These are phyloP conservation scores for Garrulus glandarius DNA, from an alignment of 2,797 vertebrate species.

Conservation along the genomic window DNA sequence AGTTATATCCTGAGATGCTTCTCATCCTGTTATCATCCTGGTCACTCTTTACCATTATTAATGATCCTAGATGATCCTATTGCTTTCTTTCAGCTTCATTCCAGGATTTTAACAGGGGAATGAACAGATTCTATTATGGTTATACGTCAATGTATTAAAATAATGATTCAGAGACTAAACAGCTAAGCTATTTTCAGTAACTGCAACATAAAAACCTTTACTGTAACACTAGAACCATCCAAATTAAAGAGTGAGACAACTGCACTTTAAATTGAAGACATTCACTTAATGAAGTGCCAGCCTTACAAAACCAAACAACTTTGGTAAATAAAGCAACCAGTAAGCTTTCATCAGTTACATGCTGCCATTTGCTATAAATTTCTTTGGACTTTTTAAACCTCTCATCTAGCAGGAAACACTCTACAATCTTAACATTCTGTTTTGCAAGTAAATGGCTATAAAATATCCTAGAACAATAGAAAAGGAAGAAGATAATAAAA, in stretches of 20 bases:
- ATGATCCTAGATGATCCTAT: background rate
- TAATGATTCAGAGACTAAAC: background rate
- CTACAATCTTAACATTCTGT: background rate
- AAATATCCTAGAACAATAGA: background rate
- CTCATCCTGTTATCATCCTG: background rate
- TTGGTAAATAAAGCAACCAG: background rate
- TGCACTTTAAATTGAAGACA: background rate
- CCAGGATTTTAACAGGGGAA: background rate
- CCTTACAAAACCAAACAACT: background rate
- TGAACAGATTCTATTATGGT: background rate
- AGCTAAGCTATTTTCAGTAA: background rate
- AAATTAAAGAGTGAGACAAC: background rate
- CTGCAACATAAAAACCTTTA: background rate
- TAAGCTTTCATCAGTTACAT: background rate
- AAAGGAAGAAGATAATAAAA: background rate
- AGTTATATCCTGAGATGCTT: background rate
- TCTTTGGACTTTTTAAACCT: background rate
- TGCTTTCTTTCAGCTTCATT: background rate
- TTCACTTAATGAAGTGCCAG: background rate
- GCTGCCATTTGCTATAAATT: background rate
- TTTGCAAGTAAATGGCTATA: background rate
- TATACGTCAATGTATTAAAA: background rate
- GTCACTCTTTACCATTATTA: background rate
- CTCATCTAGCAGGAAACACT: background rate
- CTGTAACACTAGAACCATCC: background rate